Evolutionary conservation across 2,113 vertebrate species (phyloP).

Genomic region (Platycercus adscitus): DNA sequence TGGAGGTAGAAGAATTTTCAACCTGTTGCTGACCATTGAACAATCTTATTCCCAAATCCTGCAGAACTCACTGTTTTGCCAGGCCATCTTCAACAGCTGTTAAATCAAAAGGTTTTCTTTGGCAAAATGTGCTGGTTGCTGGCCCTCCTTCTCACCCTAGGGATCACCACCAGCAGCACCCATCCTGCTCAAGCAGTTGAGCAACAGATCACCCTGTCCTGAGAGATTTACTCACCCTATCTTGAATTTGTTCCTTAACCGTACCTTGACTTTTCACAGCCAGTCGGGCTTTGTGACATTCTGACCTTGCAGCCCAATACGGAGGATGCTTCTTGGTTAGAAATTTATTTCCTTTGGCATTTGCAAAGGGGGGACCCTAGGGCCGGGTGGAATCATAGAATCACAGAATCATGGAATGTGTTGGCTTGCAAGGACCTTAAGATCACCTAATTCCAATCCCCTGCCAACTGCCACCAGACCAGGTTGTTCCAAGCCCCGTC

Average conservation of each 20-base stretch:
- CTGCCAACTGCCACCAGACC: background rate
- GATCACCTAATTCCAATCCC: accelerated
- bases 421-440: background rate
- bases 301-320: background rate
- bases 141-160: background rate
- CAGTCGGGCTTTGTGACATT: background rate
- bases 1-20: background rate
- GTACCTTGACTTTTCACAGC: background rate
- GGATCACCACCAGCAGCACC: background rate
- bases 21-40: background rate
- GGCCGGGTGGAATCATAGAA: too few species aligned
- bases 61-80: background rate
- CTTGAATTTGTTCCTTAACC: background rate
- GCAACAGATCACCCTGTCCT: too few species aligned
- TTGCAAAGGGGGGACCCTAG: background rate
- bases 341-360: accelerated
- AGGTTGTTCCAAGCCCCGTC: background rate
- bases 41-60: background rate
- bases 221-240: background rate
- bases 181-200: background rate
- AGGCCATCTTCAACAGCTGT: accelerated
- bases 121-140: background rate
- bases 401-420: too few species aligned
- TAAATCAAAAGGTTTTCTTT: background rate
- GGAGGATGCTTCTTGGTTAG: too few species aligned